Evolutionary conservation across 2,888 invertebrate genomes (phyloP).

Genomic region (Cheilosia pagana): DNA sequence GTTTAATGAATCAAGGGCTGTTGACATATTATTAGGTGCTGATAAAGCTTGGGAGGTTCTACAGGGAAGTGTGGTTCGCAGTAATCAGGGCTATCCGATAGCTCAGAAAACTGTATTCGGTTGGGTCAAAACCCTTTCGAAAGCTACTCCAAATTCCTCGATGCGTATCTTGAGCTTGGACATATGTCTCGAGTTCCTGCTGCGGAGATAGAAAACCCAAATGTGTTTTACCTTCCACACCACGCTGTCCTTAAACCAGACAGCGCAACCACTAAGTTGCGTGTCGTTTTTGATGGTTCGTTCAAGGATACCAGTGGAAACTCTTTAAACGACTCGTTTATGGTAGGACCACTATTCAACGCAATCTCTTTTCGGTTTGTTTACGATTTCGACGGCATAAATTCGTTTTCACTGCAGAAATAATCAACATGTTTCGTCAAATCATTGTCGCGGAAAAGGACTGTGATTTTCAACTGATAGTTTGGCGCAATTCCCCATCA

Average conservation of each 20-base stretch:
- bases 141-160: not conserved
- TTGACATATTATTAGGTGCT: no score
- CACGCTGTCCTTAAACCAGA: conserved; percentile 2
- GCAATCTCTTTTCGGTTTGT: no score
- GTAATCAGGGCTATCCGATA: not conserved
- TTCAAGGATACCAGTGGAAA: no score
- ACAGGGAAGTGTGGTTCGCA: not conserved
- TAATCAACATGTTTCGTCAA: no score
- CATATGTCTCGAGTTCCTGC: not conserved
- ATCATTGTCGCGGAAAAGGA: no score
- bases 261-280: conserved; percentile 1
- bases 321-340: no score
- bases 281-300: no score
- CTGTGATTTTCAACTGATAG: no score
- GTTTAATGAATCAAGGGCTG: not conserved
- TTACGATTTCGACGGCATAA: no score
- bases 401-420: no score
- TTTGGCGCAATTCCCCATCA: no score
- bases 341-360: no score
- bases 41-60: not conserved
- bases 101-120: conserved; percentile 2
- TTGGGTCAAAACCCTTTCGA: not conserved
- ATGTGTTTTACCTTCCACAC: conserved; percentile 8
- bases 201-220: not conserved
- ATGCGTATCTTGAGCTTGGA: not conserved